Percentiles rank a stretch among this genome's conserved stretches.
These are phyloP conservation scores for Styela clava DNA, from an alignment of 23 tunicate species.

Conservation along the genomic window DNA sequence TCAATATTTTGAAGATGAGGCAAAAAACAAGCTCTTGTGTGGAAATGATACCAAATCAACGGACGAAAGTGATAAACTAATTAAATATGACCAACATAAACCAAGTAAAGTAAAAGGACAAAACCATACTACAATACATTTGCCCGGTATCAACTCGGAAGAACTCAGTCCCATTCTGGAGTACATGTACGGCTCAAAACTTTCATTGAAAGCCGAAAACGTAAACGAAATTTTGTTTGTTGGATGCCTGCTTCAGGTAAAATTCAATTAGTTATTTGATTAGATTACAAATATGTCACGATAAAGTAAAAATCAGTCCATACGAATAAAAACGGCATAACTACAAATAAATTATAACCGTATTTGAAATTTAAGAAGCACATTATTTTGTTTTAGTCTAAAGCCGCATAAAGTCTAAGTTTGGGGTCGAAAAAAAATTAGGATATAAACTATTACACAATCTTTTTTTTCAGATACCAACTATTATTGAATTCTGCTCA, in stretches of 20 bases:
- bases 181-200: conserved; percentile 15
- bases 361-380: too few species aligned
- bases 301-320: too few species aligned
- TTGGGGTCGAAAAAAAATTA: too few species aligned
- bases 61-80: not conserved
- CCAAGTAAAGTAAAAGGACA: not conserved
- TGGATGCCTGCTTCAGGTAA: conserved; percentile 29
- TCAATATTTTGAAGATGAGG: conserved; percentile 2
- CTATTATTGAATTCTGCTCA: conserved; percentile 22
- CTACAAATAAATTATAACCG: too few species aligned
- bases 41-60: not conserved
- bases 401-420: too few species aligned
- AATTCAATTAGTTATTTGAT: not conserved
- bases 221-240: conserved; percentile 24
- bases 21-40: not conserved
- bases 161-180: conserved; percentile 16
- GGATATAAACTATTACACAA: too few species aligned
- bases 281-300: too few species aligned
- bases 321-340: too few species aligned
- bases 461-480: conserved; percentile 8
- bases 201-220: conserved; percentile 8
- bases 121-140: not conserved
- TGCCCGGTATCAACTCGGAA: conserved; percentile 22
- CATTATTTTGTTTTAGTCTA: too few species aligned
- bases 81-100: not conserved